Evolutionary conservation across 2,113 vertebrate species (phyloP).

Genomic region (Chionis minor): DNA sequence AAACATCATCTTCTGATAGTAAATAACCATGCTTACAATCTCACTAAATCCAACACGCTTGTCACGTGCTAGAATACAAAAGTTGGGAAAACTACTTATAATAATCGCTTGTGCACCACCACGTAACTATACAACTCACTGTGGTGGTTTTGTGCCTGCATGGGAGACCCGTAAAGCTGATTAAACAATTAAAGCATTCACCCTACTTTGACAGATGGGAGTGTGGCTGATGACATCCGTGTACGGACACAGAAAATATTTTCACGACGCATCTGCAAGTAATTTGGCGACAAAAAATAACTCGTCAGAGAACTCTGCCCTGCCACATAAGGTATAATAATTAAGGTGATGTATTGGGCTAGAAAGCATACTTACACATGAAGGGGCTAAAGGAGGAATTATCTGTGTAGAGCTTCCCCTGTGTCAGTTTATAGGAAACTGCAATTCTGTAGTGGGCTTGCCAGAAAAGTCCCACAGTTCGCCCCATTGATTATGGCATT

Average conservation of each 20-base stretch:
- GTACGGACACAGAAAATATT: not conserved
- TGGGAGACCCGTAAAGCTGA: not conserved
- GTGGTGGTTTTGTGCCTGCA: not conserved
- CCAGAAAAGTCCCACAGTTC: not conserved
- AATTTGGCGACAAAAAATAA: conserved; percentile 1
- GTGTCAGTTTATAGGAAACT: not conserved
- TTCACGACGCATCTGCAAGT: not conserved
- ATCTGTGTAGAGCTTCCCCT: not conserved
- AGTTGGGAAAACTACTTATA: conserved; percentile 38
- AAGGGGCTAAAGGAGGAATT: not conserved
- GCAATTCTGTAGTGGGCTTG: not conserved
- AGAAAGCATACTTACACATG: not conserved
- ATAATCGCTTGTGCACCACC: not conserved
- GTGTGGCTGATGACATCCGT: not conserved
- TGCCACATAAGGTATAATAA: conserved; percentile 1
- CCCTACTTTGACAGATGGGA: not conserved
- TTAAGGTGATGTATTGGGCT: not conserved
- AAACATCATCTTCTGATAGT: conserved; percentile 61
- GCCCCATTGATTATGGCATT: not conserved
- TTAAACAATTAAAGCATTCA: conserved; percentile 32
- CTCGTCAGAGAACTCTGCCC: not conserved
- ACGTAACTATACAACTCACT: not conserved
- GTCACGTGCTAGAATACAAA: conserved; percentile 28
- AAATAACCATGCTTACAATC: conserved; percentile 58
- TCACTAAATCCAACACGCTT: conserved; percentile 54